phyloP scores from a whole-genome alignment of 2,113 vertebrate species.

The Poeciliopsis prolifica region DNA sequence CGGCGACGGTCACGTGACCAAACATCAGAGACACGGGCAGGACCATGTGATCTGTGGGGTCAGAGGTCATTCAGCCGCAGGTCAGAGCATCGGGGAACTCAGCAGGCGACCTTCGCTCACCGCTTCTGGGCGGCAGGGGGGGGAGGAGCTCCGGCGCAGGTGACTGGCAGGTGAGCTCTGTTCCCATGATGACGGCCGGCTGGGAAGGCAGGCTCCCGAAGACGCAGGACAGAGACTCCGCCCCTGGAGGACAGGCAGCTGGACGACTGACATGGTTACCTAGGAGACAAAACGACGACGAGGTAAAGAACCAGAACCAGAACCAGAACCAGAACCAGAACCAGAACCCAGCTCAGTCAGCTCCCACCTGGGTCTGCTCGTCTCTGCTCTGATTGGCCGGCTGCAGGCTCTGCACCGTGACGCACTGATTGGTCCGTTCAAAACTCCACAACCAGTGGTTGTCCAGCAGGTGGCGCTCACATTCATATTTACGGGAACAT shows the following conservation, averaged over 20 bases:
- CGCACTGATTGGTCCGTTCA: slow-evolving; percentile 72
- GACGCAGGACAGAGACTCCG: slow-evolving; percentile 83
- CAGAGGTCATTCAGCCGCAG: background rate
- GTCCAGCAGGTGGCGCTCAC: slow-evolving; percentile 70
- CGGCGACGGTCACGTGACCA: slow-evolving; percentile 79
- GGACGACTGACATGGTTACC: slow-evolving; percentile 83
- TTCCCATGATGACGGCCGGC: slow-evolving; percentile 77
- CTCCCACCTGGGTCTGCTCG: slow-evolving; percentile 79
- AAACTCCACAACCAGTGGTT: slow-evolving; percentile 91
- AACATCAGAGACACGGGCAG: slow-evolving; percentile 83
- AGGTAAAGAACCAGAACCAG: background rate
- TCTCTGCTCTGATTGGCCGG: slow-evolving; percentile 84
- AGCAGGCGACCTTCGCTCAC: slow-evolving; percentile 68
- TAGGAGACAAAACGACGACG: slow-evolving; percentile 38
- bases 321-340: background rate
- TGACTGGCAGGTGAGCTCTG: slow-evolving; percentile 81
- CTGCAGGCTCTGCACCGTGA: slow-evolving; percentile 75
- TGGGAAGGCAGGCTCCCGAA: slow-evolving; percentile 80
- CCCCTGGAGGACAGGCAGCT: slow-evolving; percentile 77
- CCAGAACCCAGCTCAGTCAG: background rate
- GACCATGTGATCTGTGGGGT: slow-evolving; percentile 82
- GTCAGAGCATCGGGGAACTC: background rate
- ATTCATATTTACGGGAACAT: slow-evolving; percentile 81
- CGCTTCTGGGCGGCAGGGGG: slow-evolving; percentile 76
- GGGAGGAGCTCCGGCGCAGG: slow-evolving; percentile 82